Base-by-base conservation (phyloP, 2,797 vertebrate genomes). In the Oceanodroma leucorhoa region DNA sequence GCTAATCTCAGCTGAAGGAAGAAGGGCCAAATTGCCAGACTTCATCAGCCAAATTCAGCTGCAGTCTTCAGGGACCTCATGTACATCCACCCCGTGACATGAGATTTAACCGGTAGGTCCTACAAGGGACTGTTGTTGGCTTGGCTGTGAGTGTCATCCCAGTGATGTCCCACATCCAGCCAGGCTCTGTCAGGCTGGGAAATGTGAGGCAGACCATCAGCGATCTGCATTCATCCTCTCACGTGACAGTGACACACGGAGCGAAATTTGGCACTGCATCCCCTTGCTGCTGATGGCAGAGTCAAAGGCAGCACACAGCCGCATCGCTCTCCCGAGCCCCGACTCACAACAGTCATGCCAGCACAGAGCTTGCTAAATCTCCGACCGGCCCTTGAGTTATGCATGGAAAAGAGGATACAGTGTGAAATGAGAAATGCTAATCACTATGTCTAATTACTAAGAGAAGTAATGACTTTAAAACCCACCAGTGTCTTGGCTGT, bases 301-400 rank as follows among this genome's bases (percentile, higher is more conserved):
- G 40, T 3, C 23, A 19, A 30, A 38, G 46, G 64, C 67, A 83
- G 64, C 38, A 14, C 32, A 6, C 2, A 1, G 48, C n/a, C 18
- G 1, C 53, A 8, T 21, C 32, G 38, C 38, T 15, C 29, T 30
- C 73, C 84, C 13, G 38, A 75, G 62, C 48, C 72, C 45, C 5
- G 21, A 26, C n/a, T 78, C 62, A 29, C 26, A 23, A 10, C 29
- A 24, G 36, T 11, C 54, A 6, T 2, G 8, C 38, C 46, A 40
- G 55, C 17, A 2, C 64, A 34, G 40, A n/a, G 55, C 69, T 32
- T 19, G 27, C 66, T 38, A 4, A 16, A 9, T 14, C 58, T 55
- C 78, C 5, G 3, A 27, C 18, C 0, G 0, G 29, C 54, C 51
- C 41, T 22, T 8, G 23, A 27, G 45, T 30, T 43, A 29, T 4